Evolutionary conservation across 2,113 vertebrate genomes (phyloP), one percentile per base, ranked within the genome.

Genomic region (Herpetotheres cachinnans): DNA sequence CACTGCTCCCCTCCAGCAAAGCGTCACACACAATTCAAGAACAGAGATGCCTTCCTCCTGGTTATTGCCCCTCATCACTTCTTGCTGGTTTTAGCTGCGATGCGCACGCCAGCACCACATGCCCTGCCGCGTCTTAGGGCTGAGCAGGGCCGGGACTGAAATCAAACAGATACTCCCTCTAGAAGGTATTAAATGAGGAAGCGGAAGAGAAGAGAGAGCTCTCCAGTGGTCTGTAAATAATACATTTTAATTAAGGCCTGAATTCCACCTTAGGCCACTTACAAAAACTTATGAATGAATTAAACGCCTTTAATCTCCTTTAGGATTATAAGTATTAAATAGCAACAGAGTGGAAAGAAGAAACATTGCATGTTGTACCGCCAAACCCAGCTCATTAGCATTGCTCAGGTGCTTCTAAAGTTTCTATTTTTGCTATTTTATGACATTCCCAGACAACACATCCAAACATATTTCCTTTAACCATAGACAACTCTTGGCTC

Each of bases 91-190:
- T 46, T 2, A 6, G 20, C 49, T 3, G 36, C 1, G 4, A 32
- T 0, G 6, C 0, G 1, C 18, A 1, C 0, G 7, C 6, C 30
- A 10, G 42, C 58, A 38, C 10, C 44, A 2, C 18, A 2, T 0
- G 30, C 30, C 3, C 2, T 1, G 22, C 40, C 3, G 32, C 55
- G 56, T 13, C 44, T 2, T 2, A 3, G 62, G 30, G 52, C 49
- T 13, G 47, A 46, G 81, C 13, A 1, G 54, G 66, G 58, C 16
- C 3, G 1, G 66, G 22, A 22, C 27, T 34, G 8, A 21, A 40
- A n/a, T 15, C 46, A 72, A 13, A 25, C 20, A 71, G n/a, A 14
- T 25, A 4, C 17, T 62, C 22, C 66, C 29, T 52, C n/a, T 7
- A 22, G 46, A 40, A 76, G 56, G 56, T 7, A 47, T 29, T 24